Evolutionary conservation across 2,888 invertebrate species (phyloP).

Genomic region (Lasioglossum lativentre): DNA sequence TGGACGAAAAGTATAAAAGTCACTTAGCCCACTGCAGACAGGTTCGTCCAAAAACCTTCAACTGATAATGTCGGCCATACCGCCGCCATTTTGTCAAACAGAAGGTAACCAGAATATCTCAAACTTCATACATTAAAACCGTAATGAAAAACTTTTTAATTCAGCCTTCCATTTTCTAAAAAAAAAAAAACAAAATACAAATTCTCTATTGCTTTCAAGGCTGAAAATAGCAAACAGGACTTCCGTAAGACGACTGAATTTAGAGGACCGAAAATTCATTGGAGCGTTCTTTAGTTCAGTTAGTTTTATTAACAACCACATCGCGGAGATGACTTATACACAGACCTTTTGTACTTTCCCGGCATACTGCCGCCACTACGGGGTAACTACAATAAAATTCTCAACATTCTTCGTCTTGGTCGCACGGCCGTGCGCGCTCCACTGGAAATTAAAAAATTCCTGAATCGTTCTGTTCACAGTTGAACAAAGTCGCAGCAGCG

Average conservation of each 20-base stretch:
- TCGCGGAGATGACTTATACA: background rate
- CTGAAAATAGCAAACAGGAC: background rate
- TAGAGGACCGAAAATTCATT: background rate
- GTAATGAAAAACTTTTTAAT: background rate
- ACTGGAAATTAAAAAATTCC: background rate
- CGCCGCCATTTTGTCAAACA: background rate
- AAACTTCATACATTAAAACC: background rate
- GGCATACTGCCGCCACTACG: background rate
- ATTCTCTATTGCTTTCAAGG: background rate
- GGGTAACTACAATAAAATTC: background rate
- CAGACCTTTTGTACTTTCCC: background rate
- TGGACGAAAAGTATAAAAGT: background rate
- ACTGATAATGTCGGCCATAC: background rate
- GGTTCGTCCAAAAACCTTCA: background rate
- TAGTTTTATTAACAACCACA: background rate
- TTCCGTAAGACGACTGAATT: background rate
- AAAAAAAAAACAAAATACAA: background rate
- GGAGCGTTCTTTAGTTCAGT: background rate
- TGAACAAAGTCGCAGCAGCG: background rate
- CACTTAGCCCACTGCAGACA: background rate
- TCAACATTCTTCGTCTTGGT: background rate
- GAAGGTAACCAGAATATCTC: background rate
- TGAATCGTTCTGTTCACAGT: background rate
- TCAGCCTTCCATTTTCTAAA: background rate
- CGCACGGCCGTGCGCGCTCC: background rate